Conservation (phyloP, 2,797 vertebrate species). For the Botia almorhae region DNA sequence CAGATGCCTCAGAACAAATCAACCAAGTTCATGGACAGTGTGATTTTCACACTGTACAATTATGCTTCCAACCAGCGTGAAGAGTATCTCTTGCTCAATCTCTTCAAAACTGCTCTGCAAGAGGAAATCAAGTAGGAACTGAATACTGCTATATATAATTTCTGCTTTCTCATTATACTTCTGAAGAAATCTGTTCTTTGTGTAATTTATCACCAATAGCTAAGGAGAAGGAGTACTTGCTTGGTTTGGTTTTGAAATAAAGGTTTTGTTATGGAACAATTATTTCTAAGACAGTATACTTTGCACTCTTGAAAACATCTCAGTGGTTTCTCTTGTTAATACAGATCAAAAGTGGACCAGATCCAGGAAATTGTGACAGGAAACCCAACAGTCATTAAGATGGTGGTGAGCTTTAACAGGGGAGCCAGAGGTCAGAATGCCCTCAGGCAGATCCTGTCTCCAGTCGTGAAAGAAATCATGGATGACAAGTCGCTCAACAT, state of each 20-base stretch:
- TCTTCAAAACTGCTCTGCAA: constrained; percentile 95
- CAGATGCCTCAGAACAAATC: constrained; percentile 99
- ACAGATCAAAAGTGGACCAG: constrained; percentile 96
- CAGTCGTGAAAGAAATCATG: constrained; percentile 97
- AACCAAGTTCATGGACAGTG: constrained; percentile 99
- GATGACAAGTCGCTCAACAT: constrained; percentile 96
- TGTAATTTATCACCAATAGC: neutral
- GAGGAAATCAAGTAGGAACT: constrained; percentile 94
- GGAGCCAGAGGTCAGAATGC: constrained; percentile 95
- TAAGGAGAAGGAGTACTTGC: neutral
- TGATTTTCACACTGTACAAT: constrained; percentile 98
- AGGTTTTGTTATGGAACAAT: no score
- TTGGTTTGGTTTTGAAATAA: neutral
- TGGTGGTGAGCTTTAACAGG: constrained; percentile 98
- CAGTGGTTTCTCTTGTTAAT: neutral
- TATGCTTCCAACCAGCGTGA: constrained; percentile 97
- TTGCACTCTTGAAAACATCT: neutral
- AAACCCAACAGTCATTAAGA: constrained; percentile 97
- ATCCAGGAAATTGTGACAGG: constrained; percentile 98
- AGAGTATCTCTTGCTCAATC: constrained; percentile 92
- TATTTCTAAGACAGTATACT: no score
- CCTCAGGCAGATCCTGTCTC: constrained; percentile 91
- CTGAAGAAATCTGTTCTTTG: neutral
- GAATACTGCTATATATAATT: neutral
- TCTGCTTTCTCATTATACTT: no score